Conservation (phyloP, 2,113 vertebrate genomes). For the Tupaia tana region DNA sequence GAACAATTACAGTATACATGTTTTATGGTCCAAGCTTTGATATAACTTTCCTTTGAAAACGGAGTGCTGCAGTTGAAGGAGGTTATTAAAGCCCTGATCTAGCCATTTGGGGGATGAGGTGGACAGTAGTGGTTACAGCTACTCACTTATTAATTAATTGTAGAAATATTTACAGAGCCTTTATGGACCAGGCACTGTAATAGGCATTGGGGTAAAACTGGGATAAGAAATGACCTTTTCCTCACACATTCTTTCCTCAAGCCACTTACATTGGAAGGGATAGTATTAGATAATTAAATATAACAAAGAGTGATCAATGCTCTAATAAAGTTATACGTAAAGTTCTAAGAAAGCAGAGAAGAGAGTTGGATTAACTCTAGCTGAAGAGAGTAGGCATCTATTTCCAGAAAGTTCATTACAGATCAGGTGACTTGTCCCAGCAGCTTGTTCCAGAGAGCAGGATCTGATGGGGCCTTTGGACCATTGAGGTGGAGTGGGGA, state of each 20-base stretch:
- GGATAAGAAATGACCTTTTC: not conserved
- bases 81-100: not conserved
- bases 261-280: not conserved
- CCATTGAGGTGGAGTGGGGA: not conserved
- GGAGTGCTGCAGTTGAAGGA: not conserved
- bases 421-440: not conserved
- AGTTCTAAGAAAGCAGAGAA: not conserved
- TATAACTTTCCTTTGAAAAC: not conserved
- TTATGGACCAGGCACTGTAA: not conserved
- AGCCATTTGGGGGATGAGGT: not conserved
- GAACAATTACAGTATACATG: not conserved
- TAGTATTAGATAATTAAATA: not conserved
- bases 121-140: not conserved
- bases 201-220: not conserved
- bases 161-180: not conserved
- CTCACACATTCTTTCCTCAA: not conserved
- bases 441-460: not conserved
- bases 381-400: not conserved
- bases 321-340: not conserved
- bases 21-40: not conserved
- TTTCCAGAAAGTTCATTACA: slow-evolving; percentile 23
- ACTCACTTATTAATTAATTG: not conserved
- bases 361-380: not conserved
- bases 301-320: not conserved
- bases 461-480: not conserved